Base-by-base conservation (phyloP, 2,113 vertebrate genomes). In the Elephas maximus region DNA sequence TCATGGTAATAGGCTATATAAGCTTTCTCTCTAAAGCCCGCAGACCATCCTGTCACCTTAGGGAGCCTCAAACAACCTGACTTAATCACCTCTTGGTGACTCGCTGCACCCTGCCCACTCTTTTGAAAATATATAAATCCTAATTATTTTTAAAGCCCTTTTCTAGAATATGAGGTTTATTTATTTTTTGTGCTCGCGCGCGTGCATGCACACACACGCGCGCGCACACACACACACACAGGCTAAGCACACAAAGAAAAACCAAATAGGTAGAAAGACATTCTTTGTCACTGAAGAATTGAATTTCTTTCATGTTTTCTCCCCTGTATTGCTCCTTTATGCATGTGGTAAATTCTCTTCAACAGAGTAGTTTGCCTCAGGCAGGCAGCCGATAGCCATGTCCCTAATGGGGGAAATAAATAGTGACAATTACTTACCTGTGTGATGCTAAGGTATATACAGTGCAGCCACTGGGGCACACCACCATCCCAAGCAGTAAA, bases 121-220 rank as follows among this genome's bases (percentile, higher is more conserved):
- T 98, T 97, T 85, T 88, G 65, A 98, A 98, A 93, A 93, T 96
- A 94, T 5, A 98, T 95, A 98, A 97, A 98, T 90, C 77, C 94
- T 98, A 96, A 98, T 98, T 98, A 96, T 97, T 96, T 97, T 97
- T 94, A 97, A 91, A 97, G 93, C 91, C 94, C 83, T 95, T 96
- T 95, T 74, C 85, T 94, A 96, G 92, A 98, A 98, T 95, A 97
- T 60, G 3, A 17, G n/a, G 82, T 91, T 76, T 74, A 82, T 92
- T 80, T 51, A 80, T 90, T 71, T 82, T 57, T 45, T 57, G 11
- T 53, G 51, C 51, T 53, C 51, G 6, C 51, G 14, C 14, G 2
- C 8, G 0, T 20, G 17, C 37, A 37, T 37, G 37, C 37, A 37
- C 37, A 37, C 2, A 37, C 37, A 37, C 37, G 37, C 37, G 37